Conservation (phyloP, 1,140 invertebrate genomes). For the Trichonephila clavipes region DNA sequence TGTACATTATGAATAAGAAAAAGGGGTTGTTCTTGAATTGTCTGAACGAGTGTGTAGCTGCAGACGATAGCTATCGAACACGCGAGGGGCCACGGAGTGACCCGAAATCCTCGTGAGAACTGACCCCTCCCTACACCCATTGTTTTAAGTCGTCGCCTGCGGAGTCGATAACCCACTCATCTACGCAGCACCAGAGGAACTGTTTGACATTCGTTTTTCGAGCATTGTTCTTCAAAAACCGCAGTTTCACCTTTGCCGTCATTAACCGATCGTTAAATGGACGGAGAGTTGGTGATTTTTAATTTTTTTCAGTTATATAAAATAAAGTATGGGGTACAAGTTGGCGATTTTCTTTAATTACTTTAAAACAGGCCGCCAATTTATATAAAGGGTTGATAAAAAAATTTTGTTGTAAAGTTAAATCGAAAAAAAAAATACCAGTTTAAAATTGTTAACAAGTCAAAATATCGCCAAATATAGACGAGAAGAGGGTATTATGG, state of each 20-base stretch:
- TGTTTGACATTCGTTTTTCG: not conserved
- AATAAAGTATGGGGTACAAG: too few species aligned
- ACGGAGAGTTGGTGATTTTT: not conserved
- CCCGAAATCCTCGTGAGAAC: constrained; percentile 72
- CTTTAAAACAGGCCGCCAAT: too few species aligned
- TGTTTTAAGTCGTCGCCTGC: constrained; percentile 39
- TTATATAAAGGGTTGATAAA: too few species aligned
- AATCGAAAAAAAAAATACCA: too few species aligned
- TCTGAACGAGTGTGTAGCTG: not conserved
- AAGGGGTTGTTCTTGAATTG: not conserved
- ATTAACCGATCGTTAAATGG: not conserved
- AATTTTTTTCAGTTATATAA: too few species aligned
- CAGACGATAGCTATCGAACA: constrained; percentile 59
- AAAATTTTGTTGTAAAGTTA: too few species aligned
- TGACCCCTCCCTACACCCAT: constrained; percentile 71
- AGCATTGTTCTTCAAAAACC: constrained; percentile 33
- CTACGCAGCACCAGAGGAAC: not conserved
- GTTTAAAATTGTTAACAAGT: too few species aligned
- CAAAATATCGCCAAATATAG: too few species aligned
- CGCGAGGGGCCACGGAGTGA: constrained; percentile 62
- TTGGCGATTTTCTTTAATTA: too few species aligned
- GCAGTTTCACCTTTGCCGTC: constrained; percentile 33
- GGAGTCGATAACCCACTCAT: constrained; percentile 27
- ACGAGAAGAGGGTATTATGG: too few species aligned
- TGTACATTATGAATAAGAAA: constrained; percentile 3